A percentile compares a stretch with the other conserved stretches of the same genome.
phyloP scores from a whole-genome alignment of 2,113 vertebrate genomes.

The Ictalurus furcatus region DNA sequence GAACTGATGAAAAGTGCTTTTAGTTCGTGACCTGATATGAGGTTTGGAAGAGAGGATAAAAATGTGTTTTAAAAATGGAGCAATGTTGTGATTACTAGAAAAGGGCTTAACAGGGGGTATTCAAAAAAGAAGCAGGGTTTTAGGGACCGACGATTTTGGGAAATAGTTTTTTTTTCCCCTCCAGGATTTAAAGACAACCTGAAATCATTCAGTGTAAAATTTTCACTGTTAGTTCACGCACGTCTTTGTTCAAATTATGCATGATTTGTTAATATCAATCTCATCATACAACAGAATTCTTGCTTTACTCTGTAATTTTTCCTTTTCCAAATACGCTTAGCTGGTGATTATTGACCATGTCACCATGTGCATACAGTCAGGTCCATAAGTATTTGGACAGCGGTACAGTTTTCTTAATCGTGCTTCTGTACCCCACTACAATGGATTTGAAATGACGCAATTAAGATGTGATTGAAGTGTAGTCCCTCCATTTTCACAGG shows the following conservation, averaged over 20 bases:
- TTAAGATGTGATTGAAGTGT: no score
- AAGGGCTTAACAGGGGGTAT: background rate
- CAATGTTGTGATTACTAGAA: background rate
- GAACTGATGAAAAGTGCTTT: background rate
- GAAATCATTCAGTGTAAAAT: background rate
- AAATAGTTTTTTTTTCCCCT: no score
- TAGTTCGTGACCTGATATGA: background rate
- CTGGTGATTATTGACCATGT: background rate
- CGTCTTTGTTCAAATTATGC: background rate
- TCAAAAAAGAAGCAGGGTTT: background rate
- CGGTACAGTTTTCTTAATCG: no score
- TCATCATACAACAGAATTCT: background rate
- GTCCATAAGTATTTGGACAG: no score
- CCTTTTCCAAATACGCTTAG: background rate
- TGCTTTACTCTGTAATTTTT: background rate
- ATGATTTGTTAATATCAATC: background rate
- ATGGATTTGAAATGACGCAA: no score
- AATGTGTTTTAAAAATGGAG: no score
- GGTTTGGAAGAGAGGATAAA: background rate
- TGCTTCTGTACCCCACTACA: no score
- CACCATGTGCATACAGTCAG: no score
- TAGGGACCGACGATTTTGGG: background rate
- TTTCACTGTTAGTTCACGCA: background rate
- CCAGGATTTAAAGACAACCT: background rate
- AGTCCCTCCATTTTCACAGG: no score